Evolutionary conservation across 2,888 invertebrate genomes (phyloP), one percentile per base, ranked within the genome.

Genomic region (Ophioninae sp.): DNA sequence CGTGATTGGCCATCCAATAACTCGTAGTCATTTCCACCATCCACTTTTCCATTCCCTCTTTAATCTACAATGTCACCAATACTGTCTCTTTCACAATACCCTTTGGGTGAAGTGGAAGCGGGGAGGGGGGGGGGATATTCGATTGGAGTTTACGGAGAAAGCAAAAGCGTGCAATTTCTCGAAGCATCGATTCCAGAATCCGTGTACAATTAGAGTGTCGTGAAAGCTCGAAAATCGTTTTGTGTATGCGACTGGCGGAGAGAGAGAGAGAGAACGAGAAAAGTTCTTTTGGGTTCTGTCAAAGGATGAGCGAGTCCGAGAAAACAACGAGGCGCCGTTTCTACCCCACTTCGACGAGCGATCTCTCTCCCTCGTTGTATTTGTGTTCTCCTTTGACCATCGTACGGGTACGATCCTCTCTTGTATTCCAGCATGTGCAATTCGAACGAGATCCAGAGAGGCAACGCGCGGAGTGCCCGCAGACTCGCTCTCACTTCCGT

Each of bases 361-460:
- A n/a, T 63, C 30, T 63, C 51, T 63, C 63, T 73, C 51, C 58
- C 65, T 58, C n/a, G 6, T 20, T 59, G 9, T 59, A 41, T 68
- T 44, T 73, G 63, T 68, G 58, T 39, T 74, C 41, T 44, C 22
- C 61, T 51, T 59, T 61, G 59, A 61, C 30, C 37, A 41, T 63
- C 68, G 61, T 80, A 80, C 61, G 61, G 65, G 68, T 64, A 69
- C 69, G 56, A 71, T 58, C 69, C 63, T 73, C 80, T 63, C 71
- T 58, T 56, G 69, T 79, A 80, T 77, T 83, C 80, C 74, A 61
- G 69, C 64, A 78, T 83, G 78, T 81, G 81, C 83, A 85, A 81
- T 80, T 69, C 81, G 68, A 83, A 69, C 67, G 51, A 79, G 41
- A 82, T 13, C 20, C 58, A 51, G 23, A n/a, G 73, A 80, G 44